Conservation (phyloP, 2,888 invertebrate species). For the Philereme transversata region DNA sequence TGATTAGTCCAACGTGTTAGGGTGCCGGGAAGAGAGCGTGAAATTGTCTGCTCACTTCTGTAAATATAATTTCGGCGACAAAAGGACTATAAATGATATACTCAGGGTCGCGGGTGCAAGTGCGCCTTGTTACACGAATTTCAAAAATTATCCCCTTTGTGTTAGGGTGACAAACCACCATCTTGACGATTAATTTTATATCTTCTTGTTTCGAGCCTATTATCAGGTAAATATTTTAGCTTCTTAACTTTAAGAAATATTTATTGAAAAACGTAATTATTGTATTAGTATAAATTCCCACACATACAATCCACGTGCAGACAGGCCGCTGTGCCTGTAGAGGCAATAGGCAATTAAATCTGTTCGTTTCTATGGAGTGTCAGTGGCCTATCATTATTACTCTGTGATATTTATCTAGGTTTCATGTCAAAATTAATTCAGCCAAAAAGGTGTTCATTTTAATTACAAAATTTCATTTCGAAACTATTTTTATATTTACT, state of each 20-base stretch:
- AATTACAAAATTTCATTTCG: slow-evolving; percentile 50
- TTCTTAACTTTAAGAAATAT: too few relatives aligned
- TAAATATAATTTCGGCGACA: slow-evolving; percentile 84
- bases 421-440: too few relatives aligned
- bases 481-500: slow-evolving; percentile 44
- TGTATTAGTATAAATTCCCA: too few relatives aligned
- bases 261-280: too few relatives aligned
- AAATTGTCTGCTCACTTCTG: slow-evolving; percentile 85
- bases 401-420: too few relatives aligned
- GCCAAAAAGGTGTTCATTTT: slow-evolving; percentile 27
- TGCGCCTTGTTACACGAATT: slow-evolving; percentile 72
- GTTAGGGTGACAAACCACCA: slow-evolving; percentile 38
- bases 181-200: slow-evolving; percentile 31
- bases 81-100: slow-evolving; percentile 83
- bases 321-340: too few relatives aligned
- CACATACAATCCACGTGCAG: too few relatives aligned
- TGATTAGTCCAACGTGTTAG: slow-evolving; percentile 77
- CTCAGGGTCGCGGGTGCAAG: slow-evolving; percentile 72
- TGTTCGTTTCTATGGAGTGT: too few relatives aligned
- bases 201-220: slow-evolving; percentile 8
- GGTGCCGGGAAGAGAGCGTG: slow-evolving; percentile 82
- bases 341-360: too few relatives aligned
- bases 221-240: neutral
- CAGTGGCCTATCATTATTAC: too few relatives aligned
- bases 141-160: slow-evolving; percentile 59